Percentiles rank a stretch among this genome's conserved stretches.
Evolutionary conservation across 2,888 invertebrate species (phyloP).

Genomic region (Thumatha senex): DNA sequence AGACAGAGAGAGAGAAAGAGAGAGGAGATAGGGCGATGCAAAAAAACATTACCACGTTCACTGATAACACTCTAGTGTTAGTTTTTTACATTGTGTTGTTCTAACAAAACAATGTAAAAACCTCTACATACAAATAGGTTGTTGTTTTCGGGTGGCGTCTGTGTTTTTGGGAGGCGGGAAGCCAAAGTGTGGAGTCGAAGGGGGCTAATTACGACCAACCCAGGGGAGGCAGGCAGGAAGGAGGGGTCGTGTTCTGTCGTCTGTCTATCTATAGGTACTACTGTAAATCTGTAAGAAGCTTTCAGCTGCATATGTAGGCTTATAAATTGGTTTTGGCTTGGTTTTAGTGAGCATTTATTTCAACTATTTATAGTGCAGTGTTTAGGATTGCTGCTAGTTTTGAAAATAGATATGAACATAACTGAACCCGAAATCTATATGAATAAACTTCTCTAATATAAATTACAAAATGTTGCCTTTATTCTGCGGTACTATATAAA

Average conservation of each 20-base stretch:
- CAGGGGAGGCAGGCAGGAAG: constrained; percentile 19
- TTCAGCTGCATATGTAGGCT: constrained; percentile 12
- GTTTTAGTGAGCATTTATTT: not conserved
- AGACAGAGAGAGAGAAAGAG: too few relatives aligned
- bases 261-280: constrained; percentile 35
- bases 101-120: constrained; percentile 30
- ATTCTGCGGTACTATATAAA: not conserved
- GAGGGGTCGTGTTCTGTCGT: constrained; percentile 31
- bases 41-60: too few relatives aligned
- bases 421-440: too few relatives aligned
- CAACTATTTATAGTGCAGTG: not conserved
- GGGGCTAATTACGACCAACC: constrained; percentile 57
- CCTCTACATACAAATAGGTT: constrained; percentile 45
- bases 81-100: too few relatives aligned
- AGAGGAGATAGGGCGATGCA: too few relatives aligned
- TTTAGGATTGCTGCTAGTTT: too few relatives aligned
- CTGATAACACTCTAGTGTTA: too few relatives aligned
- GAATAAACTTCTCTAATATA: too few relatives aligned
- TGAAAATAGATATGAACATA: too few relatives aligned
- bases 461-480: too few relatives aligned
- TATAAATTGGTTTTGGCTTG: constrained; percentile 1
- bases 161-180: constrained; percentile 50
- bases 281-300: constrained; percentile 23
- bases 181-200: constrained; percentile 31
- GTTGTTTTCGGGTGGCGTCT: constrained; percentile 60